Conservation (phyloP, 1,140 invertebrate genomes). For the Drosophila fuyamai region DNA sequence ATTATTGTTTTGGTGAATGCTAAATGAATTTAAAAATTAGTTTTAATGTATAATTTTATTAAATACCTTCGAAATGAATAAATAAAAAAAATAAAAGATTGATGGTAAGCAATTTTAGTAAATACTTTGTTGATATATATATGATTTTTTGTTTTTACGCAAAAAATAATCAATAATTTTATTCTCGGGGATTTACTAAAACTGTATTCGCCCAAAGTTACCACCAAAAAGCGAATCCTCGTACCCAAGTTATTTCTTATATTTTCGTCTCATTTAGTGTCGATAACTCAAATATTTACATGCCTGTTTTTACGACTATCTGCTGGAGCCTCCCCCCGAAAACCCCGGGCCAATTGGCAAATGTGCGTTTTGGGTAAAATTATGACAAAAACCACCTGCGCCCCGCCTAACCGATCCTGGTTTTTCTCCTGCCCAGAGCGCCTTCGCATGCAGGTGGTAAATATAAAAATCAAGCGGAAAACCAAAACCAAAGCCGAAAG, state of each 20-base stretch:
- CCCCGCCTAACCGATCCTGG: slow-evolving; percentile 2
- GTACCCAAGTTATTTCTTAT: not conserved
- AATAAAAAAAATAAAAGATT: too few species aligned
- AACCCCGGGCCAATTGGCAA: slow-evolving; percentile 50
- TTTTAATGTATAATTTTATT: too few species aligned
- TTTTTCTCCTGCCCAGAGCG: not conserved
- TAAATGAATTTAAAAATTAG: too few species aligned
- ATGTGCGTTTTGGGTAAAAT: slow-evolving; percentile 83
- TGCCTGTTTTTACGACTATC: slow-evolving; percentile 75
- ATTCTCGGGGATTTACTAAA: not conserved
- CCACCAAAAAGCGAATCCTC: not conserved
- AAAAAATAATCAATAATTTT: too few species aligned
- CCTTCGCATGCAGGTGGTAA: slow-evolving; percentile 31
- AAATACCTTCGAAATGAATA: too few species aligned
- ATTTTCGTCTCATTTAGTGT: slow-evolving; percentile 37
- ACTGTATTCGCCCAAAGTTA: not conserved
- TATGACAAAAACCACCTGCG: slow-evolving; percentile 77
- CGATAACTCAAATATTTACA: slow-evolving; percentile 60
- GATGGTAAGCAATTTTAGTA: too few species aligned
- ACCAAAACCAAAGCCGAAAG: slow-evolving; percentile 71
- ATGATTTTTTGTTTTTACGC: too few species aligned
- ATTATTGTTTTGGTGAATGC: too few species aligned
- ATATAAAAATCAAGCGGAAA: slow-evolving; percentile 49
- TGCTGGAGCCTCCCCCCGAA: slow-evolving; percentile 11
- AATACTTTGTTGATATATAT: too few species aligned